Base-by-base conservation (phyloP, 2,888 invertebrate species). In the Leptopilina syphax region DNA sequence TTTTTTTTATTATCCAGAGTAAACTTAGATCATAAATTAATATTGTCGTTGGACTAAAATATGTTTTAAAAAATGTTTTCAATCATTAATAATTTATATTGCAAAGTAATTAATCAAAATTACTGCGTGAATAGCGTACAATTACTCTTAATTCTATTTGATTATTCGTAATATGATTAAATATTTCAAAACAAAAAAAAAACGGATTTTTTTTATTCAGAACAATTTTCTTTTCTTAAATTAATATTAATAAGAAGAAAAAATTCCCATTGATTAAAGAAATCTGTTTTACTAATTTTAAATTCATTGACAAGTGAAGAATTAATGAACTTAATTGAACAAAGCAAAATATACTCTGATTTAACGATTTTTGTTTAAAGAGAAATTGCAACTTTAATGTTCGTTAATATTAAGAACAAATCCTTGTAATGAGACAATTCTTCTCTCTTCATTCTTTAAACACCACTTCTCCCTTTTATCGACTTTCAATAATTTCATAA, bases 361-460 rank as follows among this genome's bases (percentile, higher is more conserved):
- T 63, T 60, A 18, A 60, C 60, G 63, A 63, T 63, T 63, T 63
- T 63, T 63, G 7, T 63, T 63, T 63, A 63, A 50, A 63, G 63
- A 24, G 63, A 63, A 18, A 63, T 24, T 63, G 63, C 5, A 24
- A 63, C 24, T 63, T 63, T 63, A n/a, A 63, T 63, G 63, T 24
- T 8, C 63, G 63, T 63, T 18, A 18, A 24, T 24, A 24, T 63
- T 63, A 63, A 63, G 63, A 9, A 18, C 24, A 24, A 18, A 24
- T 63, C 63, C 63, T 24, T 63, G 24, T 63, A 18, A 63, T 63
- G 24, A 63, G 24, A 27, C 24, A 63, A n/a, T 24, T 24, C n/a
- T 63, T 1, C 1, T 24, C 24, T 27, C 2, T 63, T 63, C 24
- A 24, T 18, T 63, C 24, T 63, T 63, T 63, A 63, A 50, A 50